Conservation (phyloP, 2,113 vertebrate genomes). For the Dunckerocampus dactyliophorus region DNA sequence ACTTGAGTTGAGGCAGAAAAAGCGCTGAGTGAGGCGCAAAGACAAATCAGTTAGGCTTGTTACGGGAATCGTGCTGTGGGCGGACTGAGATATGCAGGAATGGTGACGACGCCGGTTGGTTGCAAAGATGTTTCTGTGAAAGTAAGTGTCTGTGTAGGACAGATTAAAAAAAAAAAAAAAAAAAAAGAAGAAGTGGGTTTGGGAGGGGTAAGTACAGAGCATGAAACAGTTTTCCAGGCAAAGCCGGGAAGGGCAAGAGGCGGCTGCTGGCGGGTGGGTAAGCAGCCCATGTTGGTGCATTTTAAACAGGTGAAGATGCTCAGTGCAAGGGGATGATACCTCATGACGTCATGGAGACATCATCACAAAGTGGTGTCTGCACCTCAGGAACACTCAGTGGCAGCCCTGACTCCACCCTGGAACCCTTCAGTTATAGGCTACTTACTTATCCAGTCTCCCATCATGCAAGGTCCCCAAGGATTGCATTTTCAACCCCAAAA, state of each 20-base stretch:
- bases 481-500: background rate
- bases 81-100: too few relatives aligned
- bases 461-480: background rate
- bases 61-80: too few relatives aligned
- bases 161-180: slow-evolving; percentile 19
- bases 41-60: slow-evolving; percentile 28
- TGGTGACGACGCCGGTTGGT: slow-evolving; percentile 9
- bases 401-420: background rate
- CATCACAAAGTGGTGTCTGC: background rate
- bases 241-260: slow-evolving; percentile 35
- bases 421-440: background rate
- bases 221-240: slow-evolving; percentile 55
- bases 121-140: slow-evolving; percentile 36
- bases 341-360: slow-evolving; percentile 24
- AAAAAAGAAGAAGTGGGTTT: slow-evolving; percentile 1
- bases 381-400: background rate
- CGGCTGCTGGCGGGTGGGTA: slow-evolving; percentile 51
- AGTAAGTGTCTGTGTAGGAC: slow-evolving; percentile 30
- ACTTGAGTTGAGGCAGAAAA: slow-evolving; percentile 39
- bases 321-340: slow-evolving; percentile 23
- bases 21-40: slow-evolving; percentile 39
- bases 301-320: slow-evolving; percentile 48
- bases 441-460: too few relatives aligned
- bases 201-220: slow-evolving; percentile 37
- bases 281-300: slow-evolving; percentile 47